Base-by-base conservation (phyloP, 2,797 vertebrate genomes). In the Lagocephalus sceleratus region DNA sequence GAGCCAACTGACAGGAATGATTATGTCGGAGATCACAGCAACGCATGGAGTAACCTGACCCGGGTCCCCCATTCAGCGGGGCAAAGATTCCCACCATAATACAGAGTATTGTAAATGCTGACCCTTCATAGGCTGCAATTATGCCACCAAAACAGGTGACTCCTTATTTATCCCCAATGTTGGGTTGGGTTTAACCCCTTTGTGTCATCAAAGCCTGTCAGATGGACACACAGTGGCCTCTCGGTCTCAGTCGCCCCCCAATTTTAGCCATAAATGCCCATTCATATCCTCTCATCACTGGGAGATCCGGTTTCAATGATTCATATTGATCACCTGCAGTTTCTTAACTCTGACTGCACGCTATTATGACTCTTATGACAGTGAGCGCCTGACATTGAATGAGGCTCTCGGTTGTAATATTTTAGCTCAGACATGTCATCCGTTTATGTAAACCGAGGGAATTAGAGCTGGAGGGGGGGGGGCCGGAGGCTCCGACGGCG, bases 1-100 rank as follows among this genome's bases (percentile, higher is more conserved):
- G 90, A 93, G 87, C 79, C 89, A 92, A 92, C 88, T 94, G 93
- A 94, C 91, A 94, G 93, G 89, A 92, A 88, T 82, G 85, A 92
- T 92, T 93, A 92, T 93, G 88, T 84, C 58, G 81, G 85, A 89
- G 91, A 93, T 93, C 89, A 90, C 81, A 91, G 90, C 86, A 69
- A 88, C 76, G 83, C 89, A 88, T 84, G 79, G 87, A 78, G 94
- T 93, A 97, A 95, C 85, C 82, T 73, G 92, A 94, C 84, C 91
- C 74, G 71, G 69, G 76, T 73, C 77, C 79, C 68, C 79, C 86
- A 86, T 88, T 89, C 85, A 84, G 60, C 75, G 55, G 68, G 84
- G 89, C 86, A 86, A 88, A 89, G 86, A 92, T 94, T 94, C 92
- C 90, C 91, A 94, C 91, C 91, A 90, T 89, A 92, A 93, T 90